Base-by-base conservation (phyloP, 1,140 invertebrate genomes). In the Watersipora subatra region DNA sequence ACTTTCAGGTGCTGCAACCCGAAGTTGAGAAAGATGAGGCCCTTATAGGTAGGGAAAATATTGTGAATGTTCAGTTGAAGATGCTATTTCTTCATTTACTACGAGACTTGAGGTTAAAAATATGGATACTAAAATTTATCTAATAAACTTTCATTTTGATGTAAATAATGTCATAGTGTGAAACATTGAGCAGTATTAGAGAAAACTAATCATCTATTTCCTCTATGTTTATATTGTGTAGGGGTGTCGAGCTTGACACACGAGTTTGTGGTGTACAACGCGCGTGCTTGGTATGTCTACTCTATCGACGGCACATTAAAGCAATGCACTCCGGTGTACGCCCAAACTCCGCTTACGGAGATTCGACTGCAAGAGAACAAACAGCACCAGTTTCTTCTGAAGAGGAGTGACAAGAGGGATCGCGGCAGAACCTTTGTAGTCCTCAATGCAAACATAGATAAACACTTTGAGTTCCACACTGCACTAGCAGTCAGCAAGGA, bases 1-100 rank as follows among this genome's bases (percentile, higher is more conserved):
- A 78, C 24, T 81, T 92, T 73, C 84, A 89, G 7, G 84, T 90
- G 0, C 85, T 94, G 26, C 86, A 90, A 24, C 91, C 91, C 78
- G 89, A 89, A 0, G 81, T 93, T 17, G 85, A 69, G 3, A 66
- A 69, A 62, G 69, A 67, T 3, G 68, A 71, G 1, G 71, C 78
- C 19, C n/a, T n/a, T n/a, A n/a, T n/a, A n/a, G n/a, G n/a, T n/a
- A 66, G 71, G 24, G 78, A 75, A 7, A 75, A 70, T 1, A 69
- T 68, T 19, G 69, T 75, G n/a, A 62, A 34, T 63, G n/a, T n/a
- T n/a, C n/a, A n/a, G n/a, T n/a, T n/a, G n/a, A n/a, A n/a, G n/a
- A n/a, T n/a, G n/a, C n/a, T n/a, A n/a, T n/a, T n/a, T n/a, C n/a
- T n/a, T n/a, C n/a, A n/a, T n/a, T n/a, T n/a, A n/a, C n/a, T n/a